Base-by-base conservation (phyloP, 2,797 vertebrate species). In the Aeoliscus strigatus region DNA sequence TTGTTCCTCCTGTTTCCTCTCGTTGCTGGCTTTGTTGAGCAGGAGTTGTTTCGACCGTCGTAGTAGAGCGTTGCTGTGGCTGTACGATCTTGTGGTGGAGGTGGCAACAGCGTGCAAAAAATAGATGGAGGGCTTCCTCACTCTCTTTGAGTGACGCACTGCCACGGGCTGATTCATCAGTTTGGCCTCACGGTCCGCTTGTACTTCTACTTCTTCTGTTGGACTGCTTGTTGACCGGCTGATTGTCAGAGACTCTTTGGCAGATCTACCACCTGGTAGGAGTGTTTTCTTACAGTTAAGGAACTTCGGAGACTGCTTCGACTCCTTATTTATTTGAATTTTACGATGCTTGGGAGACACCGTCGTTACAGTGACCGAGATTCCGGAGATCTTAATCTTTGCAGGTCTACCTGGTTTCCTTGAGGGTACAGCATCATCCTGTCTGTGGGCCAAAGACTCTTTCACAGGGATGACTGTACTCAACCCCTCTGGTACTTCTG, bases 341-440 rank as follows among this genome's bases (percentile, higher is more conserved):
- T 90, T 90, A 47, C 92, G 92, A 73, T 91, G 90, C 59, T 91
- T 86, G 67, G 94, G 91, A 56, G 94, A 93, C 60, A 90, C 78
- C 49, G 91, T 90, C 24, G 82, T 90, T 66, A 96, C 82, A 18
- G 94, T 96, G 53, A 96, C 91, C 14, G 91, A 96, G 72, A 97
- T 96, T 50, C 93, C 94, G 3, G 94, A 93, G 58, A 96, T 91
- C 84, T 92, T 98, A 16, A 97, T 90, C 85, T 96, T 96, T 52
- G 94, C 91, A 31, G 93, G 94, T 75, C 94, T 87, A 40, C 93
- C 93, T 55, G 93, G 93, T 76, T 92, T 98, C 58, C 93, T 89
- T 39, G 84, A 73, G n/a, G 86, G 59, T 27, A 81, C 59, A 47
- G 81, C 73, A 5, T 90, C 85, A 55, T 90, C 90, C 48, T 75